Evolutionary conservation across 2,888 invertebrate species (phyloP), one percentile per base, ranked within the genome.

Genomic region (Drosophila atroscutellata): DNA sequence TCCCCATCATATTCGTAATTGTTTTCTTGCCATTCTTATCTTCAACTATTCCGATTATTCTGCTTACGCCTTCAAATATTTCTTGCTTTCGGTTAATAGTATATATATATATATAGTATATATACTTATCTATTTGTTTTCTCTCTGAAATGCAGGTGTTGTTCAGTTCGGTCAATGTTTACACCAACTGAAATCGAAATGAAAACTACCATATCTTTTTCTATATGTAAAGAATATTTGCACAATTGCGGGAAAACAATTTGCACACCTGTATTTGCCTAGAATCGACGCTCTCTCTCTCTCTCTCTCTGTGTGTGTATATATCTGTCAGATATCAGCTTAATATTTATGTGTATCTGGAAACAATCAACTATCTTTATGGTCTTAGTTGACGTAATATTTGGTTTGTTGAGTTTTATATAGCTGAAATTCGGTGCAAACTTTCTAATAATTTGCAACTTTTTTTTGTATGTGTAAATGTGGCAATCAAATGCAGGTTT

Each of bases 241-340:
- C 72, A 79, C 75, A 78, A 71, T 62, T 77, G 77, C 26, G 45
- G 8, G 26, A 26, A 26, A 54, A 47, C 34, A 55, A 72, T 62
- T 52, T 72, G 37, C 26, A 37, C 58, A 55, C 30, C 37, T 47
- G 36, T 54, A 55, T 73, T 73, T 72, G 42, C 67, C 11, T 7
- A 61, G 50, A 73, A 71, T 56, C 54, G n/a, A n/a, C n/a, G n/a
- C n/a, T n/a, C 20, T 51, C 39, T 36, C 15, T 7, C 15, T 15
- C 36, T 0, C 36, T 15, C 36, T 36, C 36, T 36, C 3, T 34
- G 8, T 11, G 9, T 20, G 8, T 28, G 13, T 30, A 3, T 15
- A 18, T 57, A 36, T 37, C 50, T 36, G 5, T 24, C 8, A 52
- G 57, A 69, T 30, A 32, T 28, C 34, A 26, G 37, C 9, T 51